Evolutionary conservation across 2,113 vertebrate genomes (phyloP).

Genomic region (Riparia riparia): DNA sequence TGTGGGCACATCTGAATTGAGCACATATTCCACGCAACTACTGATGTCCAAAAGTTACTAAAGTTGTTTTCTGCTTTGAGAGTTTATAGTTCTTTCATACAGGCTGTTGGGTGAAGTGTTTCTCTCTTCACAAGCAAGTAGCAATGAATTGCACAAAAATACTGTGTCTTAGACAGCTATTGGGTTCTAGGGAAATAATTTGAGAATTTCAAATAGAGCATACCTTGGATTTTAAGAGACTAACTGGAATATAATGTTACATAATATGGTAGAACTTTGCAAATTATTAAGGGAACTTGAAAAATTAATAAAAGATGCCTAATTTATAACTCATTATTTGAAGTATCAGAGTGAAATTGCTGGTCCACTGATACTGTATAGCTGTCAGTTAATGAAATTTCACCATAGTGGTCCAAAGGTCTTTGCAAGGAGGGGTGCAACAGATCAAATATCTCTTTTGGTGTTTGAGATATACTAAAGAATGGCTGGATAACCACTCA

Average conservation of each 20-base stretch:
- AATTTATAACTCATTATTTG: not conserved
- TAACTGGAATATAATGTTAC: not conserved
- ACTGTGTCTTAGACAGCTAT: not conserved
- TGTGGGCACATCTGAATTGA: not conserved
- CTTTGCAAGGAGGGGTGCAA: not conserved
- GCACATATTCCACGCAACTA: not conserved
- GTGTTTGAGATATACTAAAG: not conserved
- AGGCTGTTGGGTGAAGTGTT: not conserved
- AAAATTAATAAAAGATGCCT: not conserved
- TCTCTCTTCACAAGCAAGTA: not conserved
- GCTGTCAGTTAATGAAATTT: not conserved
- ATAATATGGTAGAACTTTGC: not conserved
- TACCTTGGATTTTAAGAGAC: not conserved
- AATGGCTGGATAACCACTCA: not conserved
- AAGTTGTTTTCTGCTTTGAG: not conserved
- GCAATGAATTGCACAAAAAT: constrained; percentile 33
- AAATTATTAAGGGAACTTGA: not conserved
- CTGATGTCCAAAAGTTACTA: not conserved
- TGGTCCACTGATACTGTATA: not conserved
- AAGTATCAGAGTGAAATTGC: not conserved
- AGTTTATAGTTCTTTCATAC: constrained; percentile 2
- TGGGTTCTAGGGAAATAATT: not conserved
- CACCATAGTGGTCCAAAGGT: not conserved
- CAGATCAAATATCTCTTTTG: not conserved
- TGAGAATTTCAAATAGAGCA: not conserved